Base-by-base conservation (phyloP, 2,888 invertebrate species). In the Acronicta psi region DNA sequence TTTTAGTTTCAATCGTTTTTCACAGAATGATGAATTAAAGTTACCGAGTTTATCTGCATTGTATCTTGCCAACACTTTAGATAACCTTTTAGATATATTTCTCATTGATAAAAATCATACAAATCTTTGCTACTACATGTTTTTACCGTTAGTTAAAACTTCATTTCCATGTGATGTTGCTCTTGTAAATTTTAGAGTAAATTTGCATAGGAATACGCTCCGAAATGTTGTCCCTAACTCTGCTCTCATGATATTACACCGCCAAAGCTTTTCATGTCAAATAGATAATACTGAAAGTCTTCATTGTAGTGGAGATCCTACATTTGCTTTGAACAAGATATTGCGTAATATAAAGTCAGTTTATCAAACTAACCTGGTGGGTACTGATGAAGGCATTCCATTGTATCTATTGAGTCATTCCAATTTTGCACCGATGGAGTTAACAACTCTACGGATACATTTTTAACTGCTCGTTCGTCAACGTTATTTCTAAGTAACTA, bases 91-190 rank as follows among this genome's bases (percentile, higher is more conserved):
- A 50, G 93, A 93, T 59, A 63, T 92, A 36, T 93, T 85, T 67
- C 57, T 90, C 4, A 82, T 90, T 16, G 80, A 87, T 51, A 86
- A 81, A 52, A 85, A 83, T 57, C 73, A 77, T 17, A 77, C 82
- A 4, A 67, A 83, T 25, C 66, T 80, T 11, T 85, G 87, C 52
- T 77, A 86, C 59, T 92, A 85, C 59, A 75, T 82, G 5, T 90
- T 88, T 73, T 65, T 92, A 25, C 91, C 92, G 1, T 75, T 93
- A 58, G 75, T 92, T 16, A 91, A 88, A 73, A 81, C 80, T 7
- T 71, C 86, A 2, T 91, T 92, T 73, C 93, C 93, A 2, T 92
- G 93, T 70, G 92, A 92, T 68, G 81, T 92, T 4, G 68, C 80
- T 0, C 68, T 93, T n/a, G 49, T 93, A 1, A 92, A 88, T 66